Evolutionary conservation across 1,140 invertebrate genomes (phyloP).

Genomic region (Stenopsyche tienmushanensis): DNA sequence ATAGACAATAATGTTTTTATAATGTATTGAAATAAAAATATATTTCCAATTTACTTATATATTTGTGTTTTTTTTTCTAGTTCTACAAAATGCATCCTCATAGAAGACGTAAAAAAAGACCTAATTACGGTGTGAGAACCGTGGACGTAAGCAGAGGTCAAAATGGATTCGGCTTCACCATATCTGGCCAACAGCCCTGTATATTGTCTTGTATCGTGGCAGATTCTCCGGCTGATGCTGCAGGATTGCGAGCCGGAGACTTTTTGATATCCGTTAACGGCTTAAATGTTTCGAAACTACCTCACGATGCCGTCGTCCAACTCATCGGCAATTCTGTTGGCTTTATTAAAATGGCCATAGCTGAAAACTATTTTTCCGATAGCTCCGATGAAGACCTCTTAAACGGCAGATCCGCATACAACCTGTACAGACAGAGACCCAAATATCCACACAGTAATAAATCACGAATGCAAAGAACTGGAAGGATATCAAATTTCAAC

Average conservation of each 20-base stretch:
- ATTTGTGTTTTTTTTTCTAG: not conserved
- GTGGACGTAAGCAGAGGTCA: constrained; percentile 82
- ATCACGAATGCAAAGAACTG: constrained; percentile 34
- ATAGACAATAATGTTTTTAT: too few species aligned
- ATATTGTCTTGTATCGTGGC: constrained; percentile 84
- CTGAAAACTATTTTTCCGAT: constrained; percentile 85
- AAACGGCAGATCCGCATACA: constrained; percentile 27
- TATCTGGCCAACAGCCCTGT: constrained; percentile 90
- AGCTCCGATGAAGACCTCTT: constrained; percentile 51
- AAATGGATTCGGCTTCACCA: constrained; percentile 89
- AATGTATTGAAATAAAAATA: not conserved
- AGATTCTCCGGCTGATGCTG: constrained; percentile 71
- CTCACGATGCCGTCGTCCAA: constrained; percentile 90
- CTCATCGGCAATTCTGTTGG: constrained; percentile 83
- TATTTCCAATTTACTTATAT: not conserved
- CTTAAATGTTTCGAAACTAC: constrained; percentile 81
- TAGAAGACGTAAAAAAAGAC: constrained; percentile 50
- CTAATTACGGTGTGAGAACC: constrained; percentile 65
- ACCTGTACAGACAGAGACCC: constrained; percentile 27
- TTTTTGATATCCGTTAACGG: constrained; percentile 91
- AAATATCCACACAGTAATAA: constrained; percentile 36
- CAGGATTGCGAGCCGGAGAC: constrained; percentile 86
- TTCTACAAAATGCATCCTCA: constrained; percentile 37
- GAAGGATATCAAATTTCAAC: constrained; percentile 33
- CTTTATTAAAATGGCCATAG: constrained; percentile 77